A percentile compares a stretch with the other conserved stretches of the same genome.
Evolutionary conservation across 2,888 invertebrate genomes (phyloP).

Genomic region (Operophtera brumata): DNA sequence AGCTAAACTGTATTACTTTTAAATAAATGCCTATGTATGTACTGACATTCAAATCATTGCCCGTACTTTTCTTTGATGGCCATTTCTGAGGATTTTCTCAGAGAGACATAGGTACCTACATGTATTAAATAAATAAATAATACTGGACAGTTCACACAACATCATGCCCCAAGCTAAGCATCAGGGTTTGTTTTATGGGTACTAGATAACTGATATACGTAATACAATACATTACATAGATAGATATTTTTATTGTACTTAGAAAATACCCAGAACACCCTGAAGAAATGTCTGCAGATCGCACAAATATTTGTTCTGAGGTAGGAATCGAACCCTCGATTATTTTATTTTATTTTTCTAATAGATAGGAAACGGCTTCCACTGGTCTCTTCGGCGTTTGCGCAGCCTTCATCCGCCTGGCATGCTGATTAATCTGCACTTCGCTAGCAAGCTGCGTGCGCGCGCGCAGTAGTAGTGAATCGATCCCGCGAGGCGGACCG

Average conservation of each 20-base stretch:
- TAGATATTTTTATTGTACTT: too few relatives aligned
- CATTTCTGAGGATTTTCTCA: background rate
- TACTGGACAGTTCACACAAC: too few relatives aligned
- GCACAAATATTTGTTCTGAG: too few relatives aligned
- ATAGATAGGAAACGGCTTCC: background rate
- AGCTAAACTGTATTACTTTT: slow-evolving; percentile 34
- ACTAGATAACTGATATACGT: too few relatives aligned
- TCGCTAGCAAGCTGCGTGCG: slow-evolving; percentile 36
- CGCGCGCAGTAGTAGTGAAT: slow-evolving; percentile 62
- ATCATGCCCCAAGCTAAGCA: too few relatives aligned
- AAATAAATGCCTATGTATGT: background rate
- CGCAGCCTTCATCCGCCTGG: slow-evolving; percentile 56
- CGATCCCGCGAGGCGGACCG: slow-evolving; percentile 65
- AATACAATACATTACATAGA: too few relatives aligned
- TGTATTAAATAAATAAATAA: too few relatives aligned
- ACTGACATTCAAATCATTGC: background rate
- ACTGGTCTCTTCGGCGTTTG: slow-evolving; percentile 41
- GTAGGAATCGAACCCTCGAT: too few relatives aligned
- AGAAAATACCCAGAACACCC: too few relatives aligned
- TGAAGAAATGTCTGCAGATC: too few relatives aligned
- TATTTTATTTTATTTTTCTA: too few relatives aligned
- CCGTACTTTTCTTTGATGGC: background rate
- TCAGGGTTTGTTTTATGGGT: too few relatives aligned
- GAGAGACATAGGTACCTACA: background rate
- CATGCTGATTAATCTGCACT: slow-evolving; percentile 37